phyloP scores from a whole-genome alignment of 2,888 invertebrate genomes.

The Dryobotodes eremita region DNA sequence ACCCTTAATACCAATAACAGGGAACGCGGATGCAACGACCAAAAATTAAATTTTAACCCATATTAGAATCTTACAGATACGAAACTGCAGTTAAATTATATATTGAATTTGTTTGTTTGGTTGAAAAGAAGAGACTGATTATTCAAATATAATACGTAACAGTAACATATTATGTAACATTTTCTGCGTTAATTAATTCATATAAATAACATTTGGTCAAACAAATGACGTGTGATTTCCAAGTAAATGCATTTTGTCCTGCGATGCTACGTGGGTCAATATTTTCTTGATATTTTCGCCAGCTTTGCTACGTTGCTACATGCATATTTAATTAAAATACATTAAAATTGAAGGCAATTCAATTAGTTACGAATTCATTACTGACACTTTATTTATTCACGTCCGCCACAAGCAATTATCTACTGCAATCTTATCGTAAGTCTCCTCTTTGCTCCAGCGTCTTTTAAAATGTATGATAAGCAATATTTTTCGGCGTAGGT shows the following conservation, averaged over 20 bases:
- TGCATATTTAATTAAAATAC: neutral
- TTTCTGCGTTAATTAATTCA: no score
- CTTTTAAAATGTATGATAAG: no score
- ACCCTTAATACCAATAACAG: no score
- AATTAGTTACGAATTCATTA: neutral
- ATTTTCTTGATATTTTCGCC: neutral
- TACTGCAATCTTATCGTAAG: neutral
- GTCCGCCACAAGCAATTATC: neutral
- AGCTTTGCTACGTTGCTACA: neutral
- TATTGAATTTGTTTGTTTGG: no score
- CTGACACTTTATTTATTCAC: neutral
- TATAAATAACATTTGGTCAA: constrained; percentile 12
- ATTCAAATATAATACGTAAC: neutral
- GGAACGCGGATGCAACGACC: no score
- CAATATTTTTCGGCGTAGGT: no score
- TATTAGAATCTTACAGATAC: no score
- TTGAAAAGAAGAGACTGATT: neutral
- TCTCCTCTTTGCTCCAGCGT: no score
- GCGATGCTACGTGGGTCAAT: neutral
- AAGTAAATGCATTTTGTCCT: neutral
- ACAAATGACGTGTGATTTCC: constrained; percentile 14
- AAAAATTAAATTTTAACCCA: no score
- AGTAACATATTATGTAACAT: neutral
- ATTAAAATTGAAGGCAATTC: neutral
- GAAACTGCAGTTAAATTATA: neutral